Evolutionary conservation across 2,888 invertebrate species (phyloP).

Genomic region (Eueremaeus valkanovi): DNA sequence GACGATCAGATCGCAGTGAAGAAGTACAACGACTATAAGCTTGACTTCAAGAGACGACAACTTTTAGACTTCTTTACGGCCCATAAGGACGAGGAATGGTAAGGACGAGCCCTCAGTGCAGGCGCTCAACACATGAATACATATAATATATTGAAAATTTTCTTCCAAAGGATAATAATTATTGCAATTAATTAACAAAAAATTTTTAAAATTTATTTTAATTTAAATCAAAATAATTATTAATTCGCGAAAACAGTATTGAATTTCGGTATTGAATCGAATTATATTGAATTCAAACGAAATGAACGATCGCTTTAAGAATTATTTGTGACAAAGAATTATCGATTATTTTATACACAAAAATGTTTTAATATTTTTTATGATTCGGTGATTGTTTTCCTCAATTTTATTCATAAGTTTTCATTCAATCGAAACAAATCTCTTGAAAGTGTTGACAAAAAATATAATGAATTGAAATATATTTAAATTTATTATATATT

Average conservation of each 20-base stretch:
- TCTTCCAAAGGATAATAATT: slow-evolving; percentile 34
- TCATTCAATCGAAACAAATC: neutral
- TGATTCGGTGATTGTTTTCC: slow-evolving; percentile 32
- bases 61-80: slow-evolving; percentile 97
- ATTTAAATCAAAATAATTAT: neutral
- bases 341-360: neutral
- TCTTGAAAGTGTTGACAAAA: slow-evolving; percentile 21
- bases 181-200: neutral
- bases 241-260: slow-evolving; percentile 18
- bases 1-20: slow-evolving; percentile 93
- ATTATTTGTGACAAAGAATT: slow-evolving; percentile 10
- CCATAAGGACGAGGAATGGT: slow-evolving; percentile 99
- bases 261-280: slow-evolving; percentile 25
- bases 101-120: slow-evolving; percentile 53
- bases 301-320: slow-evolving; percentile 4
- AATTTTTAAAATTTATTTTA: neutral
- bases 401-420: neutral
- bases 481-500: neutral
- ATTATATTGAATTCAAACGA: slow-evolving; percentile 9
- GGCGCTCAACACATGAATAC: neutral
- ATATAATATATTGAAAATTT: slow-evolving; percentile 27
- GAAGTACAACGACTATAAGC: slow-evolving; percentile 97
- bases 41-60: slow-evolving; percentile 92
- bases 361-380: slow-evolving; percentile 6
- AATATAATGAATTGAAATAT: neutral